Percentiles rank a stretch among this genome's conserved stretches.
Conservation (phyloP, 2,113 vertebrate genomes). For the Sclerurus mexicanus region DNA sequence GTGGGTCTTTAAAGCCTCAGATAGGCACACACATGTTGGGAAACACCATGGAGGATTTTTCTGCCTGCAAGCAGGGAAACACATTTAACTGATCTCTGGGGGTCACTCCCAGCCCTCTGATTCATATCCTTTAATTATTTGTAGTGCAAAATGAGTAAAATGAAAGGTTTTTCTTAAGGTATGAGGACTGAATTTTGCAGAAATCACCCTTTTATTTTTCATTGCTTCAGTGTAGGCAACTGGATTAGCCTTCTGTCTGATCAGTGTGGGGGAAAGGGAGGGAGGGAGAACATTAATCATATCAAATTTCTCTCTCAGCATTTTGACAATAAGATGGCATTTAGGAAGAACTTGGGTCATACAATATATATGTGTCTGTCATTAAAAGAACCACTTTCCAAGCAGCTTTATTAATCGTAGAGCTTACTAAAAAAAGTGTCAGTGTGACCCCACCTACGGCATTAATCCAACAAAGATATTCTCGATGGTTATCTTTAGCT, state of each 20-base stretch:
- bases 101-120: neutral
- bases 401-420: conserved; percentile 37
- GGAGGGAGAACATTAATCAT: conserved; percentile 6
- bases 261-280: neutral
- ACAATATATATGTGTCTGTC: conserved; percentile 31
- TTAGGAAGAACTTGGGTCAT: conserved; percentile 33
- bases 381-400: conserved; percentile 25
- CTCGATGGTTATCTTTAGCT: neutral
- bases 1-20: neutral
- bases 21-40: neutral
- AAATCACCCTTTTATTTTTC: neutral
- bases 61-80: neutral
- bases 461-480: conserved; percentile 10
- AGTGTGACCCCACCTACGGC: neutral
- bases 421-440: neutral
- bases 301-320: neutral
- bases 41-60: neutral
- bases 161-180: neutral
- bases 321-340: conserved; percentile 37
- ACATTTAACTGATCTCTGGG: neutral
- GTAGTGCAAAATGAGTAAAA: neutral
- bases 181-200: neutral
- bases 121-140: neutral
- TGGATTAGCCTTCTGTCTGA: neutral
- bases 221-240: neutral